These are phyloP conservation scores for Cydia strobilella DNA, from an alignment of 1,140 invertebrate genomes.

Conservation along the genomic window DNA sequence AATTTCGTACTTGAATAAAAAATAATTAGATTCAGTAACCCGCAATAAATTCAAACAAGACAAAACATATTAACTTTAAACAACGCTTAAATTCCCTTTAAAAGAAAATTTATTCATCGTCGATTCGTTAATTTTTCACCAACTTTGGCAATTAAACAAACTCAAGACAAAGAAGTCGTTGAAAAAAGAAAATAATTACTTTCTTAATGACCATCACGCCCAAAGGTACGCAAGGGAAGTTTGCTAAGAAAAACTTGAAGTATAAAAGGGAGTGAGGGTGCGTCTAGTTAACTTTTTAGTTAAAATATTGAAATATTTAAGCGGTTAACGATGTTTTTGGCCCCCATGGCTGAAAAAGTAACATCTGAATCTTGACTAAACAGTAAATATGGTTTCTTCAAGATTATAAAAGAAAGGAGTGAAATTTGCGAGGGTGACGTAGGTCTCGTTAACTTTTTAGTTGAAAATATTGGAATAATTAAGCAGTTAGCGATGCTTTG, in stretches of 20 bases:
- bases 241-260: conserved; percentile 31
- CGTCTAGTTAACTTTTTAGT: conserved; percentile 7
- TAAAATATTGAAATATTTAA: conserved; percentile 15
- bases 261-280: conserved; percentile 6
- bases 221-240: conserved; percentile 44
- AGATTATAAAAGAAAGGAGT: conserved; percentile 13
- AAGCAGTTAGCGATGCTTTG: neutral
- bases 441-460: neutral
- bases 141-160: conserved; percentile 57
- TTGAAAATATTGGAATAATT: neutral
- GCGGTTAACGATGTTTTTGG: neutral
- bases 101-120: conserved; percentile 44
- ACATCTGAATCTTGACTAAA: too few relatives aligned
- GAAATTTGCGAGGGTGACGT: neutral
- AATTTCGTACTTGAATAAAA: neutral
- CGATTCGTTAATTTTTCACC: conserved; percentile 45
- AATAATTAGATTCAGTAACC: neutral
- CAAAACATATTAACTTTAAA: conserved; percentile 13
- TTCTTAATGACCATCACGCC: conserved; percentile 52
- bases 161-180: conserved; percentile 45
- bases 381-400: too few relatives aligned
- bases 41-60: conserved; percentile 4
- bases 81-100: neutral
- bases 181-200: conserved; percentile 53
- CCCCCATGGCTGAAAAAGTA: too few relatives aligned